These are phyloP conservation scores for Lasioglossum lativentre DNA, from an alignment of 2,888 invertebrate species.

Conservation along the genomic window DNA sequence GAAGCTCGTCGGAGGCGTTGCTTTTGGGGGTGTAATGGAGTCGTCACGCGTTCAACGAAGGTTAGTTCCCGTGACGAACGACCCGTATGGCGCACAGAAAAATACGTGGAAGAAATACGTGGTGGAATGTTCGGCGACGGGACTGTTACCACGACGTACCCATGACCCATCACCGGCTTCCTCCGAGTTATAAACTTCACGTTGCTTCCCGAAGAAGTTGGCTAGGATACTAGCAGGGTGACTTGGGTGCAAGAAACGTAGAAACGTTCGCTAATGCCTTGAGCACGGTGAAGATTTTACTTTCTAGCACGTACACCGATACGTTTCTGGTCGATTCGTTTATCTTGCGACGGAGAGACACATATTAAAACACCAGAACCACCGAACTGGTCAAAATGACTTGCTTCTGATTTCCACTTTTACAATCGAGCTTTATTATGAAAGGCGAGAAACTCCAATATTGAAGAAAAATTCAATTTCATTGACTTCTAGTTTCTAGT, in stretches of 20 bases:
- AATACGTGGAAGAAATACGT: conserved; percentile 61
- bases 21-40: conserved; percentile 34
- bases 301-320: conserved; percentile 52
- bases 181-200: conserved; percentile 64
- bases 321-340: conserved; percentile 48
- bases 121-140: conserved; percentile 36
- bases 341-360: conserved; percentile 6
- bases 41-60: conserved; percentile 33
- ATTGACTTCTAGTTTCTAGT: no score
- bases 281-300: conserved; percentile 31
- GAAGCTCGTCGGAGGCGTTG: neutral
- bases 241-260: conserved; percentile 21
- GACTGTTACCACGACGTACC: conserved; percentile 43
- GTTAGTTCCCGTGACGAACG: conserved; percentile 48
- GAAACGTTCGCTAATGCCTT: conserved; percentile 23
- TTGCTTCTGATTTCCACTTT: no score
- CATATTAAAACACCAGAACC: neutral
- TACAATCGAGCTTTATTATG: no score
- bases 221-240: neutral
- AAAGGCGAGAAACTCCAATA: no score
- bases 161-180: conserved; percentile 37
- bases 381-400: no score
- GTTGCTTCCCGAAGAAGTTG: conserved; percentile 23
- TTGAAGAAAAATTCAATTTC: no score
- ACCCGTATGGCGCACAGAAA: conserved; percentile 38